phyloP scores from a whole-genome alignment of 2,888 invertebrate genomes.

The Axea sp. region DNA sequence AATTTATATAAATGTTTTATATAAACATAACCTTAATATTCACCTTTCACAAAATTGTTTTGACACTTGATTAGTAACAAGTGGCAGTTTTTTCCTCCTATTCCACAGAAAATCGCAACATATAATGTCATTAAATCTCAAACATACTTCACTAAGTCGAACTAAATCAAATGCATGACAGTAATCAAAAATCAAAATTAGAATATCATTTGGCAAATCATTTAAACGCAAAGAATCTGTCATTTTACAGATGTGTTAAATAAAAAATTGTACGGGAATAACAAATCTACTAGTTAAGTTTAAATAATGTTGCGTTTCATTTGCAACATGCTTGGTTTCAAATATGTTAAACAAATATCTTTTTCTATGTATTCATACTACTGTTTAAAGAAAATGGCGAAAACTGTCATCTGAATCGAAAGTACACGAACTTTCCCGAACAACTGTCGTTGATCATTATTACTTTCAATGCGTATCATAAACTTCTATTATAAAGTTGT shows the following conservation, averaged over 20 bases:
- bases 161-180: conserved; percentile 80
- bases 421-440: conserved; percentile 38
- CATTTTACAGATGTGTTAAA: conserved; percentile 64
- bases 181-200: conserved; percentile 81
- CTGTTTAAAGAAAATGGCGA: not conserved
- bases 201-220: conserved; percentile 79
- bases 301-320: not conserved
- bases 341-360: no score
- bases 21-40: conserved; percentile 64
- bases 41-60: conserved; percentile 72
- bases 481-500: no score
- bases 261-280: not conserved
- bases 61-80: conserved; percentile 76
- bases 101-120: conserved; percentile 77
- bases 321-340: not conserved
- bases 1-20: not conserved
- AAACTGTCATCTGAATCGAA: conserved; percentile 33
- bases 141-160: conserved; percentile 80
- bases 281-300: conserved; percentile 13
- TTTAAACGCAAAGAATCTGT: conserved; percentile 71
- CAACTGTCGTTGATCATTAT: conserved; percentile 10
- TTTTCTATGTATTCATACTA: no score
- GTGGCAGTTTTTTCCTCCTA: conserved; percentile 69
- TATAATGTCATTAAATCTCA: conserved; percentile 80
- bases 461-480: no score